These are phyloP conservation scores for Neogale vison DNA, from an alignment of 2,113 vertebrate species.

Conservation along the genomic window DNA sequence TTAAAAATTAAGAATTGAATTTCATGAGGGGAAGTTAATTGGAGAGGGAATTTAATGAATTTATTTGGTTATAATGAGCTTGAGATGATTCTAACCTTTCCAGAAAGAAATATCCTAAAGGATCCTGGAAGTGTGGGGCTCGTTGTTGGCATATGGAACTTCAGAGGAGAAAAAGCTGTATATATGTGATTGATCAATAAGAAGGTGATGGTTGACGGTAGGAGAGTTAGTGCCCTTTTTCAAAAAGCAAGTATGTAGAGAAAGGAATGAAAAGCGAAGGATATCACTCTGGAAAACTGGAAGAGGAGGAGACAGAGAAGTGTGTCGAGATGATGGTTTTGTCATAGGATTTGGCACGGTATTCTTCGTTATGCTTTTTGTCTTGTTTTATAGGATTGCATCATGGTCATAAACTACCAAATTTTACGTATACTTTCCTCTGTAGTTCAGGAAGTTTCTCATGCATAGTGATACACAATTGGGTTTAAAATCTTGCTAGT, in stretches of 20 bases:
- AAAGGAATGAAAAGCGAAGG: neutral
- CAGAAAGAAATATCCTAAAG: neutral
- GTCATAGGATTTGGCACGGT: neutral
- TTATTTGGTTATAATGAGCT: neutral
- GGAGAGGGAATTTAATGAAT: neutral
- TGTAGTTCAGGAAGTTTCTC: neutral
- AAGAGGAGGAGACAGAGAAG: neutral
- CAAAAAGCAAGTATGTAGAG: neutral
- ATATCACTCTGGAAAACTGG: neutral
- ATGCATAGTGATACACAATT: neutral
- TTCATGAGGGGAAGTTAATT: neutral
- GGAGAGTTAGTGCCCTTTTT: neutral
- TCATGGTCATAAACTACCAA: neutral
- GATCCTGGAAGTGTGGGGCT: neutral
- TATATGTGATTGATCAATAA: neutral
- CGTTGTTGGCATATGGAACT: neutral
- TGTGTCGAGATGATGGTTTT: neutral
- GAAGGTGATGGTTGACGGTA: neutral
- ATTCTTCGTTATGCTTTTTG: neutral
- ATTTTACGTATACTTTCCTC: neutral
- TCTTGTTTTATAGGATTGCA: neutral
- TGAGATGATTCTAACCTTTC: neutral
- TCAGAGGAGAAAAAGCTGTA: neutral
- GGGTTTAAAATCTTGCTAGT: neutral
- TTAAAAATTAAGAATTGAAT: neutral